Percentiles rank a stretch among this genome's conserved stretches.
Conservation (phyloP, 2,113 vertebrate species). For the Eptatretus burgeri region DNA sequence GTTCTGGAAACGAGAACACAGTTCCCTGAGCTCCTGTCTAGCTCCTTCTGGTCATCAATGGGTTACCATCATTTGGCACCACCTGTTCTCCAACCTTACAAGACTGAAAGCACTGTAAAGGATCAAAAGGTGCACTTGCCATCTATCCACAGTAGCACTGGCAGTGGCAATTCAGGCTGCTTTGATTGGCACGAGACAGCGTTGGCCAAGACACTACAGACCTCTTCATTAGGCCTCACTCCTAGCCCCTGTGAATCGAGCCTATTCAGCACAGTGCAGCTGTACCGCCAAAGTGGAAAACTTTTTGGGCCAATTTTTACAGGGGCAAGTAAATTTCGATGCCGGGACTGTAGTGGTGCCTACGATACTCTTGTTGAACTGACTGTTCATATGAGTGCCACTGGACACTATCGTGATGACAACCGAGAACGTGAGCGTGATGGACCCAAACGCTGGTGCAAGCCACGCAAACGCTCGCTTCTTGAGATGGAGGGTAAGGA, state of each 20-base stretch:
- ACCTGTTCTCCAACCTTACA: too few relatives aligned
- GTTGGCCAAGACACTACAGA: conserved; percentile 76
- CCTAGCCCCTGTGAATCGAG: conserved; percentile 44
- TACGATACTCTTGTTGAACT: conserved; percentile 88
- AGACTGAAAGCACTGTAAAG: too few relatives aligned
- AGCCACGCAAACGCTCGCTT: conserved; percentile 74
- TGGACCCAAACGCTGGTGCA: conserved; percentile 73
- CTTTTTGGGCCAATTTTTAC: conserved; percentile 91
- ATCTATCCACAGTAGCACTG: too few relatives aligned
- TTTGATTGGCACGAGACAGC: conserved; percentile 98
- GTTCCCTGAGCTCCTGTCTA: conserved; percentile 46
- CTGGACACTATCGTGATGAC: conserved; percentile 87
- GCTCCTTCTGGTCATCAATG: too few relatives aligned
- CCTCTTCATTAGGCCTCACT: conserved; percentile 50
- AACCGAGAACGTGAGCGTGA: conserved; percentile 73
- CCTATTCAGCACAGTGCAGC: conserved; percentile 93
- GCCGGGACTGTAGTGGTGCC: conserved; percentile 86
- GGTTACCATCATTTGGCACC: too few relatives aligned
- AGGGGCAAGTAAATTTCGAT: conserved; percentile 88
- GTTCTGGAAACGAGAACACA: conserved; percentile 42
- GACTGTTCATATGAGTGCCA: conserved; percentile 96
- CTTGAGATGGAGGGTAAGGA: conserved; percentile 99
- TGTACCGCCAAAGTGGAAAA: conserved; percentile 90
- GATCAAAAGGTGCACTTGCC: too few relatives aligned
- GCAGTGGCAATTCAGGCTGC: conserved; percentile 15